These are phyloP conservation scores for Drosophila ironensis DNA, from an alignment of 1,140 invertebrate genomes.

Conservation along the genomic window DNA sequence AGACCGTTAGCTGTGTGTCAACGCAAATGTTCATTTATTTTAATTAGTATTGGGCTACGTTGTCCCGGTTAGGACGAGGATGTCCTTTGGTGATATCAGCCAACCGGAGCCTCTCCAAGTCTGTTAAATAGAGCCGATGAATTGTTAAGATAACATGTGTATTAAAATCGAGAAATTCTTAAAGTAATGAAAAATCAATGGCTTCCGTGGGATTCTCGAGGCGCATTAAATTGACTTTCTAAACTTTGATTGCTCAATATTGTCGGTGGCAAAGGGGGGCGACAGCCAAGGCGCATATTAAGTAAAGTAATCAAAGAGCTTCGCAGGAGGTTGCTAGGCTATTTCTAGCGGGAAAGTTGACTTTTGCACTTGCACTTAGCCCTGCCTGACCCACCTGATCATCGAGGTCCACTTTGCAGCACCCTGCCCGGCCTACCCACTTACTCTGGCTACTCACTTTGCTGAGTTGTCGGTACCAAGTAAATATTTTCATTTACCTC, in stretches of 20 bases:
- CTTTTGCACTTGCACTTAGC: conserved; percentile 43
- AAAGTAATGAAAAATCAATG: conserved; percentile 30
- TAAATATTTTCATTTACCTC: conserved; percentile 74
- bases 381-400: background rate
- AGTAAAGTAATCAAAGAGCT: conserved; percentile 45
- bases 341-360: conserved; percentile 43
- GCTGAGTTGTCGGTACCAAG: conserved; percentile 50
- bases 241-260: conserved; percentile 8
- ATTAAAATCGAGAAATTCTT: background rate
- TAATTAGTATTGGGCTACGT: conserved; percentile 68
- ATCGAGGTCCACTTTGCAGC: background rate
- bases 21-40: conserved; percentile 74
- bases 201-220: background rate
- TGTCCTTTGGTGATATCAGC: conserved; percentile 20
- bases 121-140: conserved; percentile 27
- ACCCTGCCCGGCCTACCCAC: background rate
- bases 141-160: conserved; percentile 2
- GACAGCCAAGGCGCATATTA: conserved; percentile 18
- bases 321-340: conserved; percentile 31
- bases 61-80: conserved; percentile 35
- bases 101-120: background rate
- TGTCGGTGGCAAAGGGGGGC: background rate
- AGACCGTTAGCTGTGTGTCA: conserved; percentile 34
- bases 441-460: conserved; percentile 27
- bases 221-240: background rate